phyloP scores from a whole-genome alignment of 2,888 invertebrate genomes.

The Rhingia rostrata region DNA sequence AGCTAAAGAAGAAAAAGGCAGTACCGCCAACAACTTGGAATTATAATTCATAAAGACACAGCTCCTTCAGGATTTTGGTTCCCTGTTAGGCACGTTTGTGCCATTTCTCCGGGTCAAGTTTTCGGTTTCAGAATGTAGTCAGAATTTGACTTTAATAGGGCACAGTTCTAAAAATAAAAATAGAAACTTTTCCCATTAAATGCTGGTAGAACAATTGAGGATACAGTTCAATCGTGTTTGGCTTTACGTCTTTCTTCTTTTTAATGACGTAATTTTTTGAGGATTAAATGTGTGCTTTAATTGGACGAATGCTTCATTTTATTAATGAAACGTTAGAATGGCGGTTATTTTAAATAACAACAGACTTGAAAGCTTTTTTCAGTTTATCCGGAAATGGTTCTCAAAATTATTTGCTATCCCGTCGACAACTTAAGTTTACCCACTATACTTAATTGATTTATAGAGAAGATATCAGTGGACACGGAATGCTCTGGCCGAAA shows the following conservation, averaged over 20 bases:
- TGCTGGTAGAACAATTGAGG: conserved; percentile 6
- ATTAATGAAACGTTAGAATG: neutral
- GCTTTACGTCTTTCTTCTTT: conserved; percentile 17
- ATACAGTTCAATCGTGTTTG: conserved; percentile 12
- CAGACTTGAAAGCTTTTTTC: neutral
- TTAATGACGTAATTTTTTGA: conserved; percentile 19
- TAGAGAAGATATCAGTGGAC: neutral
- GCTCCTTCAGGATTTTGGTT: conserved; percentile 60
- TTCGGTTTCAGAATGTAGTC: conserved; percentile 48
- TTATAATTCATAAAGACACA: conserved; percentile 50
- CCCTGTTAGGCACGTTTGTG: conserved; percentile 76
- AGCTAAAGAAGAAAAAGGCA: conserved; percentile 39
- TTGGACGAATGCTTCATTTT: neutral
- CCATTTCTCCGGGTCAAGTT: conserved; percentile 75
- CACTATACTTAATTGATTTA: conserved; percentile 1
- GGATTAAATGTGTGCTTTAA: neutral
- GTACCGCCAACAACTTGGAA: conserved; percentile 46
- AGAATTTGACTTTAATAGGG: conserved; percentile 49
- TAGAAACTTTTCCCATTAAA: conserved; percentile 59
- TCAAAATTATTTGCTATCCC: neutral
- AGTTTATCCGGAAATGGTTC: neutral
- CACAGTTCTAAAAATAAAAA: conserved; percentile 47
- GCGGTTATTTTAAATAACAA: neutral
- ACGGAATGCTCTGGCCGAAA: neutral
- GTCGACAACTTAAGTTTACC: neutral